Evolutionary conservation across 92 coral and sea anemone genomes (phyloP).

Genomic region (Paramuricea clavata): DNA sequence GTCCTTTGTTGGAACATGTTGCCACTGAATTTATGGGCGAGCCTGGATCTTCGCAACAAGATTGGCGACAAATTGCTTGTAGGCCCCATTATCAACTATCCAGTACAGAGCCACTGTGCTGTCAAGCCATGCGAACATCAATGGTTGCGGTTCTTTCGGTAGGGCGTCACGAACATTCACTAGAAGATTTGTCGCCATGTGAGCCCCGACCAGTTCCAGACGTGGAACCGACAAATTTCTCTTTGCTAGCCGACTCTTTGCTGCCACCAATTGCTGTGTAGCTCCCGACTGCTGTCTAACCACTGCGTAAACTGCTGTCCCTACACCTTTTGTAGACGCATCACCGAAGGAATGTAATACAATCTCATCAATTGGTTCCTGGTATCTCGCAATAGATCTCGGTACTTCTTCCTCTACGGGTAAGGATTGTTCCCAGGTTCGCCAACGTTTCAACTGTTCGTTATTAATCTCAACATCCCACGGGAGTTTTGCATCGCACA

Average conservation of each 20-base stretch:
- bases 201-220: not conserved
- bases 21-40: not conserved
- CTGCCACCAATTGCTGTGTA: constrained; percentile 4
- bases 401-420: not conserved
- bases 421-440: constrained; percentile 12
- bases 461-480: constrained; percentile 1
- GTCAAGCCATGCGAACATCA: constrained; percentile 35
- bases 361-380: not conserved
- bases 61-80: constrained; percentile 12
- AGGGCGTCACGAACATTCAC: not conserved
- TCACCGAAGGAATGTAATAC: not conserved
- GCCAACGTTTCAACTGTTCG: not conserved
- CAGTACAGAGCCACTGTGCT: constrained; percentile 1
- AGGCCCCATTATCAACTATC: not conserved
- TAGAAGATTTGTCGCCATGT: not conserved
- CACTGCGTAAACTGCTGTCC: not conserved
- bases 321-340: constrained; percentile 10
- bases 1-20: not conserved
- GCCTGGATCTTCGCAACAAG: constrained; percentile 20
- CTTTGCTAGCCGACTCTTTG: constrained; percentile 14
- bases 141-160: constrained; percentile 8
- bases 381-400: not conserved
- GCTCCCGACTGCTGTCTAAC: not conserved
- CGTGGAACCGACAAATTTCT: not conserved
- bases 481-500: constrained; percentile 11